These are phyloP conservation scores for Esox niger DNA, from an alignment of 2,113 vertebrate species.

Conservation along the genomic window DNA sequence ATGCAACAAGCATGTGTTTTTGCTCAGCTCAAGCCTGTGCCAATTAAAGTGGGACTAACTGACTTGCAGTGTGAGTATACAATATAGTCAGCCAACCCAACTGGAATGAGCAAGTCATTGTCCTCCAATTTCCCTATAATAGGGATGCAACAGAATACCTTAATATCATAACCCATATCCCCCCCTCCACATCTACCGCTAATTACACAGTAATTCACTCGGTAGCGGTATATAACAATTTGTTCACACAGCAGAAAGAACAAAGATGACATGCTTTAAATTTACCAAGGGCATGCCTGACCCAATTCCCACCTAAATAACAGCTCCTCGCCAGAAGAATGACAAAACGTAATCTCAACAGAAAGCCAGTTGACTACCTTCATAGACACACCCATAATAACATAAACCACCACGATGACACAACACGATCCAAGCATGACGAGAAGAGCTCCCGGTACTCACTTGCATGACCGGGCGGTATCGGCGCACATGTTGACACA, in stretches of 20 bases:
- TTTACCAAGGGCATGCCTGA: conserved; percentile 31
- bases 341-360: neutral
- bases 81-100: neutral
- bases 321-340: conserved; percentile 11
- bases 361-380: neutral
- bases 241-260: conserved; percentile 7
- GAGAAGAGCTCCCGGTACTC: conserved; percentile 34
- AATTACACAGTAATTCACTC: neutral
- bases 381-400: too few species aligned
- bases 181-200: too few species aligned
- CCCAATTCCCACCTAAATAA: conserved; percentile 21
- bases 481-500: conserved; percentile 50
- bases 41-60: neutral
- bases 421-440: neutral
- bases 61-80: too few species aligned
- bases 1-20: neutral
- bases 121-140: neutral
- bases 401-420: neutral
- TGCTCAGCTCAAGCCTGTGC: too few species aligned
- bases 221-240: neutral
- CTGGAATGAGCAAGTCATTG: neutral
- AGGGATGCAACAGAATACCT: neutral
- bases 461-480: conserved; percentile 61
- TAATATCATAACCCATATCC: too few species aligned
- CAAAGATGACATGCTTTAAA: conserved; percentile 18